phyloP scores from a whole-genome alignment of 2,797 vertebrate genomes.

The Gadopsis bispinosus region DNA sequence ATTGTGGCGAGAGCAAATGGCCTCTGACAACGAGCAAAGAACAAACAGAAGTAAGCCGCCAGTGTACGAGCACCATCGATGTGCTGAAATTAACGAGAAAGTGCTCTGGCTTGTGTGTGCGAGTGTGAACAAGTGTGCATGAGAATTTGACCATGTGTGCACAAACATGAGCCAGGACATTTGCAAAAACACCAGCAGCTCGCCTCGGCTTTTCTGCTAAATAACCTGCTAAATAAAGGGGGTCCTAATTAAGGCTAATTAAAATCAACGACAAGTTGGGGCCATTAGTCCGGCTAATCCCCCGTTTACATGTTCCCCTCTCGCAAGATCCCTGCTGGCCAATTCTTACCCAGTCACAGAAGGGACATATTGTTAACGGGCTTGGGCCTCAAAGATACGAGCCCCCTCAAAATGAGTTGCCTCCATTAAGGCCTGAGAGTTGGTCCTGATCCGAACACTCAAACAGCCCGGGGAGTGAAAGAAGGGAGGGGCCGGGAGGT shows the following conservation, averaged over 20 bases:
- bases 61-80: slow-evolving; percentile 40
- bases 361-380: slow-evolving; percentile 82
- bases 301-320: slow-evolving; percentile 83
- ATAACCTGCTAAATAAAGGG: slow-evolving; percentile 62
- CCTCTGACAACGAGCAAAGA: slow-evolving; percentile 76
- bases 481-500: slow-evolving; percentile 55
- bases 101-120: slow-evolving; percentile 20
- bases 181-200: slow-evolving; percentile 35
- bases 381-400: slow-evolving; percentile 79
- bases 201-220: background rate
- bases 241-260: slow-evolving; percentile 88
- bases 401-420: slow-evolving; percentile 65
- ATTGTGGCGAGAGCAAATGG: slow-evolving; percentile 76
- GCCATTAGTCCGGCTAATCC: slow-evolving; percentile 88
- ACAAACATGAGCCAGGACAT: slow-evolving; percentile 42
- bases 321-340: slow-evolving; percentile 84
- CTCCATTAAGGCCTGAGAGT: slow-evolving; percentile 77
- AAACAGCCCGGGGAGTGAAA: slow-evolving; percentile 66
- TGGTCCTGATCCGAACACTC: slow-evolving; percentile 72
- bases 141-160: slow-evolving; percentile 42
- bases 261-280: slow-evolving; percentile 85
- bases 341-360: slow-evolving; percentile 81
- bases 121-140: slow-evolving; percentile 52
- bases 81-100: slow-evolving; percentile 51
- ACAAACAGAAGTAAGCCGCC: slow-evolving; percentile 74